phyloP scores from a whole-genome alignment of 2,113 vertebrate species.

The Felis chaus region DNA sequence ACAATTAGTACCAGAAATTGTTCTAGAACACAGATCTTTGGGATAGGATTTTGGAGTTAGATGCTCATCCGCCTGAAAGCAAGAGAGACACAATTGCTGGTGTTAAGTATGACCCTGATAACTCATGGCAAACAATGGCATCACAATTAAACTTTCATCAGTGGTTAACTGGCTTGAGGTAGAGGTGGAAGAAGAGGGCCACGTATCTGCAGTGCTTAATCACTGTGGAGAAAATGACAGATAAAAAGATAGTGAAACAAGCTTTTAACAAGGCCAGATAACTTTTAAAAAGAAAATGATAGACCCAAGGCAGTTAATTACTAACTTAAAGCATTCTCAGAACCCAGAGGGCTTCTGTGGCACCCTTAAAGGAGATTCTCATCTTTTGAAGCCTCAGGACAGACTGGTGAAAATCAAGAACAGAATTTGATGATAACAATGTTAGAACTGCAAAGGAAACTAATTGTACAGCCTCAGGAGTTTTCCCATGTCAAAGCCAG shows the following conservation, averaged over 20 bases:
- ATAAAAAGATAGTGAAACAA: neutral
- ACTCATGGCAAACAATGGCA: neutral
- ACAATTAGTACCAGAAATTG: neutral
- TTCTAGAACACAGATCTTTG: neutral
- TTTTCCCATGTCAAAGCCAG: neutral
- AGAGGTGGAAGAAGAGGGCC: neutral
- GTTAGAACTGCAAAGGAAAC: neutral
- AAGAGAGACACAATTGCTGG: neutral
- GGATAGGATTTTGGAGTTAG: neutral
- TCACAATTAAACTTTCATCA: neutral
- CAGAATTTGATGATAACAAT: neutral
- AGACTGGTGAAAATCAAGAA: neutral
- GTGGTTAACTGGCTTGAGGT: neutral
- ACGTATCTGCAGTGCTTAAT: neutral
- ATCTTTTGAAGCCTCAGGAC: neutral
- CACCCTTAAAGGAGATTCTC: neutral
- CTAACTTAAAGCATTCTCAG: neutral
- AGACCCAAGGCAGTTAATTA: neutral
- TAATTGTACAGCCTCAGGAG: neutral
- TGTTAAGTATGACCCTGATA: neutral
- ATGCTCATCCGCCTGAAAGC: neutral
- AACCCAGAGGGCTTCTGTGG: neutral
- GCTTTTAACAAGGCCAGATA: neutral
- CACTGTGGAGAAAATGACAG: neutral
- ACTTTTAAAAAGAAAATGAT: neutral